Evolutionary conservation across 1,140 invertebrate genomes (phyloP), one percentile per base, ranked within the genome.

Genomic region (Trypoxylus dichotomus): DNA sequence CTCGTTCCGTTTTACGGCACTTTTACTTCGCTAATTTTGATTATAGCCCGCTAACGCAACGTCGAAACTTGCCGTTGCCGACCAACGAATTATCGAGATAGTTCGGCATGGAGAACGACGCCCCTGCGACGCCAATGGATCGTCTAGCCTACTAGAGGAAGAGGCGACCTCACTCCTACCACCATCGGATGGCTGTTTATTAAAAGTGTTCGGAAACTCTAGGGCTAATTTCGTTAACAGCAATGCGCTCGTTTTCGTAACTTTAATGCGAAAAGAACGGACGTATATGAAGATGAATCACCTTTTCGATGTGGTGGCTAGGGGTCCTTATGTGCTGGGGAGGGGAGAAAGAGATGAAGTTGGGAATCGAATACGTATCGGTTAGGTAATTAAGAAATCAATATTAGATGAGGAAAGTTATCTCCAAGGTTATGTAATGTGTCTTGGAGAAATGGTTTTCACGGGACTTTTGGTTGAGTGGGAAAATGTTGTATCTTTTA

Each of bases 1-100:
- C 60, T 27, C 60, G 60, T 68, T 68, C 21, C 13, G 24, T 68
- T 68, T 68, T 68, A 68, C 60, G 60, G 60, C 60, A 68, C 60
- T 68, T 68, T 68, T 68, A 68, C 60, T 68, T 15, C 21, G 13
- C 60, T 68, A 68, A 68, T 68, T 68, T 68, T 68, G 60, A 29
- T 68, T 24, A 68, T 68, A 29, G 60, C 60, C 5, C 21, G 15
- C 60, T 63, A 63, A 63, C 60, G 60, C 60, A 63, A 68, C 21
- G 1, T 27, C 60, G 60, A 29, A 54, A 54, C 5, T 54, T 54
- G 19, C 47, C 19, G 19, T 54, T 54, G 19, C 47, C 19, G 13
- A 19, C 47, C 47, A 15, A 54, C 47, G 47, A 54, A n/a, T 54
- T 54, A 54, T 54, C 47, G 47, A 54, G 47, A 54, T 54, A 2